Percentiles rank a stretch among this genome's conserved stretches.
Conservation (phyloP, 2,888 invertebrate species). For the Drosophila mayaguana region DNA sequence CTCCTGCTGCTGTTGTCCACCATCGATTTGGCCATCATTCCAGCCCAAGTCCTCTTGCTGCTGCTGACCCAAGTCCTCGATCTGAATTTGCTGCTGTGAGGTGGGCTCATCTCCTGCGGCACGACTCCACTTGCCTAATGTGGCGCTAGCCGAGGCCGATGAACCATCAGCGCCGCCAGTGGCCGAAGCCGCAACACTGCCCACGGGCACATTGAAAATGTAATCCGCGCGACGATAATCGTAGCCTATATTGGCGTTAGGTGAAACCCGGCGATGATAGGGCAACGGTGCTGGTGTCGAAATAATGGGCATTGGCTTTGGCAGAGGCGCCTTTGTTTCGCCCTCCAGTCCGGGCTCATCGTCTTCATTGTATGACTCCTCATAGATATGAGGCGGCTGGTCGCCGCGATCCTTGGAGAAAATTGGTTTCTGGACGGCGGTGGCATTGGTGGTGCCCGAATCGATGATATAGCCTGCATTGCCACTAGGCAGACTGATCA, state of each 20-base stretch:
- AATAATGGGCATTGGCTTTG: constrained; percentile 17
- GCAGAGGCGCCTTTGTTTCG: constrained; percentile 49
- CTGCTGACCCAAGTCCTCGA: constrained; percentile 34
- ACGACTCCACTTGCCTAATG: constrained; percentile 55
- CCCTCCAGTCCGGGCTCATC: constrained; percentile 82
- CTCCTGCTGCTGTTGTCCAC: constrained; percentile 49
- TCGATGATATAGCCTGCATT: constrained; percentile 70
- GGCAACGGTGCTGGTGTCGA: constrained; percentile 54
- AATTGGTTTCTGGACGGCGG: constrained; percentile 59
- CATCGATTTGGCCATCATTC: background rate
- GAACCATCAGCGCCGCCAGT: constrained; percentile 57
- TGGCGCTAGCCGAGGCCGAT: constrained; percentile 53
- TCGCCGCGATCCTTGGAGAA: constrained; percentile 84
- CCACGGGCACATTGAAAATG: constrained; percentile 56
- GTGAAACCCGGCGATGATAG: constrained; percentile 14
- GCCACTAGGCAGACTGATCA: constrained; percentile 67
- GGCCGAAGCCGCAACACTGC: constrained; percentile 56
- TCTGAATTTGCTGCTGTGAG: constrained; percentile 60
- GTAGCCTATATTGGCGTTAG: constrained; percentile 33
- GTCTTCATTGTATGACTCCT: constrained; percentile 78
- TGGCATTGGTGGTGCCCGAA: constrained; percentile 68
- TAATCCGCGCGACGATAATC: constrained; percentile 66
- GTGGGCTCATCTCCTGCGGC: constrained; percentile 60
- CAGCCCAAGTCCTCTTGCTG: constrained; percentile 37
- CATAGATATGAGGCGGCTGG: constrained; percentile 83